Evolutionary conservation across 2,797 vertebrate species (phyloP), one percentile per base, ranked within the genome.

Genomic region (Craterocephalus amniculus): DNA sequence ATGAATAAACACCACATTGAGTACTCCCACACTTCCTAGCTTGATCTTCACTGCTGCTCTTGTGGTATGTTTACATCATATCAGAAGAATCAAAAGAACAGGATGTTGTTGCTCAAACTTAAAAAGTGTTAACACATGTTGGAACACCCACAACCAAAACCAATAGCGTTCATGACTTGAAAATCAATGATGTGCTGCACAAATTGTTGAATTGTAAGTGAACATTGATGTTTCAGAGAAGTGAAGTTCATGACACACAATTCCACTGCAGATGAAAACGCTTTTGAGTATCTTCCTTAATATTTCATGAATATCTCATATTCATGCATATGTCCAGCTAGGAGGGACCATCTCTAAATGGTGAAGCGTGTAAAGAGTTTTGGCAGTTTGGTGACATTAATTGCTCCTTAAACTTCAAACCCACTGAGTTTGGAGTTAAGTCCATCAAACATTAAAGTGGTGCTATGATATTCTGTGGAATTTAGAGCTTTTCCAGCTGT

Each of bases 101-200:
- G 49, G 59, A 63, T 71, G 62, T 70, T 79, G 75, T 83, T 83
- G 61, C 73, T 52, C 72, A 74, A 72, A 73, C 29, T 64, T 55
- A 24, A 72, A 83, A 45, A 72, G 57, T 76, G 66, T 76, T 75
- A 84, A 80, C 83, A 87, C 67, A 80, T 85, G 80, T 81, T 75
- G 62, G 64, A 82, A 80, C 67, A 72, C 67, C 67, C 72, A 80
- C 57, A 60, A 77, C 40, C 70, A 74, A 72, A 78, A 72, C 70
- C 34, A 65, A 40, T 61, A 70, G 55, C 54, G 32, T 74, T 78
- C 34, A 29, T 63, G 31, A 63, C 32, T 79, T 72, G 6, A 67
- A 63, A 79, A 67, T 64, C 74, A 72, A 62, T 67, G 35, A 72
- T 24, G 29, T 62, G 35, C 24, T 52, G 56, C 43, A 58, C 55